phyloP scores from a whole-genome alignment of 2,113 vertebrate species.

The Clarias macrocephalus region DNA sequence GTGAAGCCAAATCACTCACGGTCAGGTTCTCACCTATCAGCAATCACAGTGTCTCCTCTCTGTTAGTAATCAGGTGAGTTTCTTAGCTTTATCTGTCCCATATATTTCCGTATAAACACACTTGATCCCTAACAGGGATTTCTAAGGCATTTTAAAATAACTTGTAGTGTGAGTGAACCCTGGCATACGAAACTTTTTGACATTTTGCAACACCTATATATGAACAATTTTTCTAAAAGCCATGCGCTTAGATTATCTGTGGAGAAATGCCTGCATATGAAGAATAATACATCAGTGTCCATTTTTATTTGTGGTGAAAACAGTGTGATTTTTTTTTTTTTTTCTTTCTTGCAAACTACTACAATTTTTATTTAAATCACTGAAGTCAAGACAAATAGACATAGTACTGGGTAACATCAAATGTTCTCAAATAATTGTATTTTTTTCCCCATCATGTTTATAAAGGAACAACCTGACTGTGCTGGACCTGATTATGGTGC shows the following conservation, averaged over 20 bases:
- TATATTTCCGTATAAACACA: neutral
- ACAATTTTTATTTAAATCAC: neutral
- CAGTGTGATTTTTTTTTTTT: neutral
- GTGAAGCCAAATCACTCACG: constrained; percentile 85
- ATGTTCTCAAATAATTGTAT: neutral
- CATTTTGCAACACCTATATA: neutral
- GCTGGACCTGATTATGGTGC: constrained; percentile 86
- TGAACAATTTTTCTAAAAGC: neutral
- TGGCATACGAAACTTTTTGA: neutral
- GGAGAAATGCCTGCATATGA: neutral
- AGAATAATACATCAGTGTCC: neutral
- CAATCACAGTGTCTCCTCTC: constrained; percentile 89
- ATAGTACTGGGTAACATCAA: neutral
- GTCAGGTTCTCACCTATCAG: constrained; percentile 87
- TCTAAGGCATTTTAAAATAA: neutral
- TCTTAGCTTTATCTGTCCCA: neutral
- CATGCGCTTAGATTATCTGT: neutral
- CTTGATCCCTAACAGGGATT: neutral
- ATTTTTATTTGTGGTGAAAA: neutral
- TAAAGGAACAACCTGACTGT: constrained; percentile 95
- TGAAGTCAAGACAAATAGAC: neutral
- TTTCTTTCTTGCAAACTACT: neutral
- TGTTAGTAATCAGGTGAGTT: constrained; percentile 88
- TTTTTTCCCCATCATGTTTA: constrained; percentile 37
- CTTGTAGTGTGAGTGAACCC: neutral